Percentiles rank a stretch among this genome's conserved stretches.
Evolutionary conservation across 2,113 vertebrate genomes (phyloP).

Genomic region (Albula goreensis): DNA sequence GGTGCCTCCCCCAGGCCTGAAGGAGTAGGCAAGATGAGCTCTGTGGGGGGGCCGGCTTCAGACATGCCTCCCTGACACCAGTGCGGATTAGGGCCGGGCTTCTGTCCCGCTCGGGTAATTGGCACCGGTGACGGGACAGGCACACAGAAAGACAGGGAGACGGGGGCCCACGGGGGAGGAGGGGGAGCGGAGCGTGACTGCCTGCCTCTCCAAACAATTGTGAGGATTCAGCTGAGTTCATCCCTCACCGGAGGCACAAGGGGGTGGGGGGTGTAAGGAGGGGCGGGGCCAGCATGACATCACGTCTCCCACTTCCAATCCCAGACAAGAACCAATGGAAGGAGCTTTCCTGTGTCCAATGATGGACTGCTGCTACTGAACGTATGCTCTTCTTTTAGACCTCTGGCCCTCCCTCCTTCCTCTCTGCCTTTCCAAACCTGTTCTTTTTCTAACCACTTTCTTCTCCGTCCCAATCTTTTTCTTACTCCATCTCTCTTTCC

Average conservation of each 20-base stretch:
- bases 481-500: not conserved
- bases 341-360: conserved; percentile 28
- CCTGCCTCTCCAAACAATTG: conserved; percentile 70
- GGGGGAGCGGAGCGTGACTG: conserved; percentile 60
- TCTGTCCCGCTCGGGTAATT: conserved; percentile 77
- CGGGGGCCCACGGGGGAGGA: conserved; percentile 62
- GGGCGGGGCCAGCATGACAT: conserved; percentile 37
- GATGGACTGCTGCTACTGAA: not conserved
- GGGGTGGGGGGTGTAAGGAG: conserved; percentile 37
- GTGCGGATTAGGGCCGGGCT: conserved; percentile 82
- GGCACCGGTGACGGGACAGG: conserved; percentile 68
- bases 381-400: not conserved
- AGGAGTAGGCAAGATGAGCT: conserved; percentile 21
- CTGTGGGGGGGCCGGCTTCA: conserved; percentile 52
- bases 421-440: conserved; percentile 26
- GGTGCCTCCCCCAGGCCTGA: not conserved
- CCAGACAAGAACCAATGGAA: conserved; percentile 13
- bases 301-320: conserved; percentile 9
- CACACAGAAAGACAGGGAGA: conserved; percentile 68
- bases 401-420: conserved; percentile 1
- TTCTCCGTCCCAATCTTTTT: conserved; percentile 19
- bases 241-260: conserved; percentile 61
- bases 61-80: conserved; percentile 81
- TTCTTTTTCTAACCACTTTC: conserved; percentile 17
- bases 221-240: conserved; percentile 68